Evolutionary conservation across 2,888 invertebrate genomes (phyloP), one percentile per base, ranked within the genome.

Genomic region (Dolomedes plantarius): DNA sequence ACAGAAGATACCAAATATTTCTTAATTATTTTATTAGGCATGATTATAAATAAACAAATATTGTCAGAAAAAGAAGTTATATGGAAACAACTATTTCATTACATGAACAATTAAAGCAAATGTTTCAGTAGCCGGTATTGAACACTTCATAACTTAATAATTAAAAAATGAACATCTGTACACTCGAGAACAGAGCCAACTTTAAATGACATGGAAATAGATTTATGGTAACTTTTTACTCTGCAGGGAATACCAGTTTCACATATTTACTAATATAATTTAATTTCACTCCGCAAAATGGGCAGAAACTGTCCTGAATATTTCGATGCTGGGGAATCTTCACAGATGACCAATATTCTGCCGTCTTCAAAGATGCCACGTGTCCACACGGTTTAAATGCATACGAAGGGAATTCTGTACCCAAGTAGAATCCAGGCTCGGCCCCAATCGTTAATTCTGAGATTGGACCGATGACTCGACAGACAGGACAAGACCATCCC

Each of bases 341-440:
- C 1, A 87, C n/a, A 31, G 36, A 6, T 0, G 79, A 62, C 79
- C 93, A 95, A 93, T 91, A 99, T 98, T 96, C 97, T 92, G 98
- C 98, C 89, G 99, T 99, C 93, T 96, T 95, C 92, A 98, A 97
- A 67, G 98, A 97, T 88, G 98, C 98, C 96, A 99, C 98, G 92
- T 99, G 99, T 68, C 99, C 99, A 93, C 99, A 99, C 27, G 99
- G 99, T 93, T 97, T 98, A 93, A 99, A 99, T 88, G 97, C 97
- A 93, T 96, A 97, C 11, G 97, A 96, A 87, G 98, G 97, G 90
- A 96, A 95, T 73, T 96, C 96, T 88, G 95, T 94, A 93, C 98
- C 98, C 39, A 98, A 96, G 92, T 99, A 99, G 93, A 99, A 98
- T 88, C 98, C 97, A 88, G 98, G 96, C 91, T 99, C 99, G 91